These are phyloP conservation scores for Euthynnus affinis DNA, from an alignment of 2,797 vertebrate genomes.

Conservation along the genomic window DNA sequence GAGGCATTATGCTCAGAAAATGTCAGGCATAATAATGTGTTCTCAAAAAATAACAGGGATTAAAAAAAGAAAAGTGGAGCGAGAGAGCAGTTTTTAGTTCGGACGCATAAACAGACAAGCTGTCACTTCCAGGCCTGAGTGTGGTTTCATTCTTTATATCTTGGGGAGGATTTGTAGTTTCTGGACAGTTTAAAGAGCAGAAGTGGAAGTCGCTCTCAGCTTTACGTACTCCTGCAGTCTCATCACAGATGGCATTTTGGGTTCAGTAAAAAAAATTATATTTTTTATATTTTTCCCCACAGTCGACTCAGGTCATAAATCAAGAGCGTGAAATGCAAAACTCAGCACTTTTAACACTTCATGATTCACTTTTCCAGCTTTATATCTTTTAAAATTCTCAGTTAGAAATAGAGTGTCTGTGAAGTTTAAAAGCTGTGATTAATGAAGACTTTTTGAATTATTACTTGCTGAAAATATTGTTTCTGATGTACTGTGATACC, in stretches of 20 bases:
- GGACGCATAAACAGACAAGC: slow-evolving; percentile 34
- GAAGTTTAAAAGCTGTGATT: not conserved
- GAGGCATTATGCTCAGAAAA: slow-evolving; percentile 32
- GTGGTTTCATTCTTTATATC: slow-evolving; percentile 21
- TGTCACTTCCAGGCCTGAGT: slow-evolving; percentile 16
- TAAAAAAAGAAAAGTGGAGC: not conserved
- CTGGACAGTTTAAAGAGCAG: slow-evolving; percentile 35
- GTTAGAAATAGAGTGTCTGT: not conserved
- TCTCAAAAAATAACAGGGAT: slow-evolving; percentile 1
- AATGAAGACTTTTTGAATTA: not conserved
- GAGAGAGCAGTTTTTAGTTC: slow-evolving; percentile 39
- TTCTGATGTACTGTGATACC: no score
- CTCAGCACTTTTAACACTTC: slow-evolving; percentile 34
- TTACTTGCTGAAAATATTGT: no score
- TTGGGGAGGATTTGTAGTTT: slow-evolving; percentile 5
- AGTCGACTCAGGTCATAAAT: slow-evolving; percentile 38
- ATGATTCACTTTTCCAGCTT: slow-evolving; percentile 8
- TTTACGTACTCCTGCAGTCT: slow-evolving; percentile 13
- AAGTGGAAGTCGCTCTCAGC: not conserved
- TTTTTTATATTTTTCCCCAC: not conserved
- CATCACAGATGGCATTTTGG: slow-evolving; percentile 51
- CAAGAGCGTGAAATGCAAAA: slow-evolving; percentile 29
- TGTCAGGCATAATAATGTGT: slow-evolving; percentile 40
- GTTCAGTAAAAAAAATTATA: slow-evolving; percentile 42
- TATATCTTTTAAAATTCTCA: not conserved